Percentiles rank a stretch among this genome's conserved stretches.
Evolutionary conservation across 2,888 invertebrate species (phyloP).

Genomic region (Tetranychus piercei): DNA sequence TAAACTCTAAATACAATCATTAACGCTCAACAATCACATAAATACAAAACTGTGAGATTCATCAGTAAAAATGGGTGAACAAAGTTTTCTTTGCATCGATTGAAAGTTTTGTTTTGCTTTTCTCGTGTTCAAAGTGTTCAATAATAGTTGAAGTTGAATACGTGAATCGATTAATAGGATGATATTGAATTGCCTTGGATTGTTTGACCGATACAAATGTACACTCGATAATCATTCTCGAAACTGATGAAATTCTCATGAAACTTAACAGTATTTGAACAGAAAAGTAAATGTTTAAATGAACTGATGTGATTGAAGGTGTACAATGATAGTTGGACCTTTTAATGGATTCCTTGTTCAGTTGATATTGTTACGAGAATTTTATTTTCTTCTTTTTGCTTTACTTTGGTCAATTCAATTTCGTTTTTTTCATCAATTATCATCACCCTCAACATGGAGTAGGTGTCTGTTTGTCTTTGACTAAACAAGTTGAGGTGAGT

Average conservation of each 20-base stretch:
- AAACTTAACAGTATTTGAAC: background rate
- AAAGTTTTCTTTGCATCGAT: too few species aligned
- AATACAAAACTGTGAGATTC: too few species aligned
- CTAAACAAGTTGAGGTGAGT: background rate
- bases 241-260: background rate
- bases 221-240: too few species aligned
- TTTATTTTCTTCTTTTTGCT: background rate
- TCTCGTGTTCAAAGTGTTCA: too few species aligned
- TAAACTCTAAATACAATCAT: too few species aligned
- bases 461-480: background rate
- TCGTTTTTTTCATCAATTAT: background rate
- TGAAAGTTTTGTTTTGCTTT: too few species aligned
- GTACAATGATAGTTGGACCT: background rate
- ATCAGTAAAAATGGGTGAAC: too few species aligned
- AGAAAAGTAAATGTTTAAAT: background rate
- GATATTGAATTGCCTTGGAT: too few species aligned
- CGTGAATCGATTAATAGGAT: too few species aligned
- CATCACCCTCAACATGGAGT: background rate
- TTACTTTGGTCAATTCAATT: background rate
- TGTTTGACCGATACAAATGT: too few species aligned
- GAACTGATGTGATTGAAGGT: background rate
- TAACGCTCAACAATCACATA: too few species aligned
- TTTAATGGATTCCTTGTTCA: background rate
- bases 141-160: too few species aligned
- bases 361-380: background rate